Conservation (phyloP, 2,888 invertebrate species). For the Amaurobius ferox region DNA sequence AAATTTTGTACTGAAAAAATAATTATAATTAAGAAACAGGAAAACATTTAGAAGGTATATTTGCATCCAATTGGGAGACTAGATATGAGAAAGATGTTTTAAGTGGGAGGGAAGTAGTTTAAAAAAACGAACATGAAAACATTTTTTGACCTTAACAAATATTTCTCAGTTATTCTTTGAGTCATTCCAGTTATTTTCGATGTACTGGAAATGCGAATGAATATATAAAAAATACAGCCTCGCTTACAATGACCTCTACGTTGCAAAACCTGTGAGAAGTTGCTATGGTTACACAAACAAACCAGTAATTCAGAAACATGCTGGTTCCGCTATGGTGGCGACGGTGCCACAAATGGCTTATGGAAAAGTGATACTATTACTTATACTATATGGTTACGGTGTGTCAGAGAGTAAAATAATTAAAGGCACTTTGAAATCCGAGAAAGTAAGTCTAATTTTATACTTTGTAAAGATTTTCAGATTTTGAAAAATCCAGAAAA, state of each 20-base stretch:
- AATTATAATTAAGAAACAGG: too few species aligned
- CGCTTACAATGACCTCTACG: constrained; percentile 16
- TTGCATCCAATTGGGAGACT: too few species aligned
- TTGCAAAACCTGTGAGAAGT: not conserved
- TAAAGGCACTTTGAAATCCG: constrained; percentile 70
- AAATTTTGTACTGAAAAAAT: too few species aligned
- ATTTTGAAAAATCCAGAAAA: not conserved
- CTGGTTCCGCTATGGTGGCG: constrained; percentile 51
- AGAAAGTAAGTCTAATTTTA: constrained; percentile 47
- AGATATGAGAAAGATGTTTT: too few species aligned
- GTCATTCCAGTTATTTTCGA: too few species aligned
- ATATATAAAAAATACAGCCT: too few species aligned
- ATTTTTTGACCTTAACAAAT: too few species aligned
- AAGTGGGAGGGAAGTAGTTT: too few species aligned
- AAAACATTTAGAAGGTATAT: too few species aligned
- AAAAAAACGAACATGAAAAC: too few species aligned
- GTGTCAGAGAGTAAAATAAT: constrained; percentile 62
- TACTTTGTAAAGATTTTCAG: not conserved
- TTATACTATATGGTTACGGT: constrained; percentile 4
- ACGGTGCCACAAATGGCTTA: constrained; percentile 1
- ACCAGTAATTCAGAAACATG: constrained; percentile 30
- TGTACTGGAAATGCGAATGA: too few species aligned
- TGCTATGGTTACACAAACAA: constrained; percentile 56
- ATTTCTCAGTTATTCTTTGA: too few species aligned
- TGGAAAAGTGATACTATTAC: constrained; percentile 30